phyloP scores from a whole-genome alignment of 2,113 vertebrate genomes.

The Archocentrus centrarchus region DNA sequence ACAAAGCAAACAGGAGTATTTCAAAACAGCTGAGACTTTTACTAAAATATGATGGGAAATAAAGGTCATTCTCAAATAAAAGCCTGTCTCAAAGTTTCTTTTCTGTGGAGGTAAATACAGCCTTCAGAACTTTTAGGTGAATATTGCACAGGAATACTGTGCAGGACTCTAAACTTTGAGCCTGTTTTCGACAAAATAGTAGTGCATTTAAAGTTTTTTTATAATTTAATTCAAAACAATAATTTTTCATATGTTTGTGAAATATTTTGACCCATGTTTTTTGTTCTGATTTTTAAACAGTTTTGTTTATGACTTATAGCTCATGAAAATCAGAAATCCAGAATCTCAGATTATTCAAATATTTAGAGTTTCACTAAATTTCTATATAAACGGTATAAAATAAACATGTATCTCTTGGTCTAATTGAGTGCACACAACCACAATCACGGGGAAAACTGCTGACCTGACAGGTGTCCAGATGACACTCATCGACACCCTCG shows the following conservation, averaged over 20 bases:
- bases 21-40: not conserved
- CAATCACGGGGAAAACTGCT: not conserved
- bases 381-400: too few relatives aligned
- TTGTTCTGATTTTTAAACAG: not conserved
- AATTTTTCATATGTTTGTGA: not conserved
- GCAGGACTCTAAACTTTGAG: not conserved
- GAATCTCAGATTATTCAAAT: not conserved
- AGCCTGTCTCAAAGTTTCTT: not conserved
- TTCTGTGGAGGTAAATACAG: not conserved
- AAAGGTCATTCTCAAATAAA: constrained; percentile 9
- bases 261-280: not conserved
- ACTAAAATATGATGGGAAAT: not conserved
- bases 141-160: not conserved
- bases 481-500: not conserved
- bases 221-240: not conserved
- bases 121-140: not conserved
- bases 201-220: not conserved
- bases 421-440: not conserved
- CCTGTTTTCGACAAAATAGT: not conserved
- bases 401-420: not conserved
- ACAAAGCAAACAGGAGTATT: constrained; percentile 2
- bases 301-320: not conserved
- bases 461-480: not conserved
- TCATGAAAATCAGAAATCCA: not conserved
- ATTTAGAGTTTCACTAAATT: too few relatives aligned